Evolutionary conservation across 2,888 invertebrate genomes (phyloP).

Genomic region (Limnephilus marmoratus): DNA sequence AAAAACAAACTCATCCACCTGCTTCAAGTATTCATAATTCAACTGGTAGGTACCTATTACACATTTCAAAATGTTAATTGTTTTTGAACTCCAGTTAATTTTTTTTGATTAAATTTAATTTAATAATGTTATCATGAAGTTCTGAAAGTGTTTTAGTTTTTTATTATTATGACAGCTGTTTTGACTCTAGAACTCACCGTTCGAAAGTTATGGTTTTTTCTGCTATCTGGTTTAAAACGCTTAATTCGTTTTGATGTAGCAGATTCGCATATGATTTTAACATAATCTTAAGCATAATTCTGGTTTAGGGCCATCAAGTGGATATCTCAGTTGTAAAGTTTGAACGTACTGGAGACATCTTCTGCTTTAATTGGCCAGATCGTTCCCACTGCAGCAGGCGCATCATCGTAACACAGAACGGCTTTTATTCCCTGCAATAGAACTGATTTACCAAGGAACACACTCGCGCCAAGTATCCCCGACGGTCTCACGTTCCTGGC

Average conservation of each 20-base stretch:
- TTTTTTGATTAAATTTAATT: too few species aligned
- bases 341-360: constrained; percentile 9
- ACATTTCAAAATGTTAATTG: too few species aligned
- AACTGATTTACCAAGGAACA: constrained; percentile 42
- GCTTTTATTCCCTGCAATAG: constrained; percentile 9
- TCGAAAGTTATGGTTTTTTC: not conserved
- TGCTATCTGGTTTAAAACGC: not conserved
- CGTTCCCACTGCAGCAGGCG: constrained; percentile 13
- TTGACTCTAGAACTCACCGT: not conserved
- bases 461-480: not conserved
- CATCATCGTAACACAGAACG: constrained; percentile 40
- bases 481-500: constrained; percentile 30
- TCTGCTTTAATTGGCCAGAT: constrained; percentile 50
- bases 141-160: too few species aligned
- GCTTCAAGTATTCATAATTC: too few species aligned
- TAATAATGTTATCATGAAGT: too few species aligned
- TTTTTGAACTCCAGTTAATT: too few species aligned
- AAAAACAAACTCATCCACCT: too few species aligned
- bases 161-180: too few species aligned
- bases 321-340: constrained; percentile 14
- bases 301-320: not conserved
- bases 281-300: not conserved
- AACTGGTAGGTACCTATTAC: too few species aligned
- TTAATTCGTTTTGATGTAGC: not conserved
- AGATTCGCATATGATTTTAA: not conserved